Evolutionary conservation across 2,888 invertebrate species (phyloP).

Genomic region (Eristalinus aeneus): DNA sequence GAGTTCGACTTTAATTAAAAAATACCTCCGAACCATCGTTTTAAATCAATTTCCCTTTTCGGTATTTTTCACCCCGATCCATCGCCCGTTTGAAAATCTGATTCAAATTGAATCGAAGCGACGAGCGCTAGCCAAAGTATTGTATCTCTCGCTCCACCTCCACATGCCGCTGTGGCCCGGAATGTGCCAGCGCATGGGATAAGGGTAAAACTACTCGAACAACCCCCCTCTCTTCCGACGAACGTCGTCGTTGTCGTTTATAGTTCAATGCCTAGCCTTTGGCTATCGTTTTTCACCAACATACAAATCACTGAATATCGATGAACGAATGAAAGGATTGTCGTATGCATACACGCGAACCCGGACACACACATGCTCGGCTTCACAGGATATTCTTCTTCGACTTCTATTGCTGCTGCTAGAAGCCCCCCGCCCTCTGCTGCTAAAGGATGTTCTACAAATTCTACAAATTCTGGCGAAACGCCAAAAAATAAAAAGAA

Average conservation of each 20-base stretch:
- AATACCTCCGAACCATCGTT: constrained; percentile 69
- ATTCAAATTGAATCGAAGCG: constrained; percentile 65
- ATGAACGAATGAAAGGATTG: constrained; percentile 68
- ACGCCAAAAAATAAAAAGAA: constrained; percentile 41
- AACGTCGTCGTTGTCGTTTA: not conserved
- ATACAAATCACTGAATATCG: constrained; percentile 70
- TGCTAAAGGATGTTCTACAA: constrained; percentile 67
- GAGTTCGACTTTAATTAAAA: constrained; percentile 67
- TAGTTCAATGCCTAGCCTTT: constrained; percentile 52
- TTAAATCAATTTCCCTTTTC: constrained; percentile 66
- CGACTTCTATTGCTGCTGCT: constrained; percentile 26
- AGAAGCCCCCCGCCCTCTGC: not conserved
- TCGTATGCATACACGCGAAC: constrained; percentile 36
- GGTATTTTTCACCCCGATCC: constrained; percentile 13
- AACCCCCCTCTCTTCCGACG: not conserved
- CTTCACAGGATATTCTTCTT: constrained; percentile 45
- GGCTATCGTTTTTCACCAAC: constrained; percentile 67
- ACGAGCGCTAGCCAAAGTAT: constrained; percentile 59
- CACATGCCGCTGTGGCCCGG: constrained; percentile 18
- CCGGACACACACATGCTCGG: constrained; percentile 9
- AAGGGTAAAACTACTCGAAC: not conserved
- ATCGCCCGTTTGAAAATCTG: constrained; percentile 31
- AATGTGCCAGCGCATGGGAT: too few species aligned
- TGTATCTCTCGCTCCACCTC: constrained; percentile 33
- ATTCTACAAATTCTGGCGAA: constrained; percentile 68